Evolutionary conservation across 37 sponge, comb jelly and placozoan species (phyloP).

Genomic region (Tethya wilhelma): DNA sequence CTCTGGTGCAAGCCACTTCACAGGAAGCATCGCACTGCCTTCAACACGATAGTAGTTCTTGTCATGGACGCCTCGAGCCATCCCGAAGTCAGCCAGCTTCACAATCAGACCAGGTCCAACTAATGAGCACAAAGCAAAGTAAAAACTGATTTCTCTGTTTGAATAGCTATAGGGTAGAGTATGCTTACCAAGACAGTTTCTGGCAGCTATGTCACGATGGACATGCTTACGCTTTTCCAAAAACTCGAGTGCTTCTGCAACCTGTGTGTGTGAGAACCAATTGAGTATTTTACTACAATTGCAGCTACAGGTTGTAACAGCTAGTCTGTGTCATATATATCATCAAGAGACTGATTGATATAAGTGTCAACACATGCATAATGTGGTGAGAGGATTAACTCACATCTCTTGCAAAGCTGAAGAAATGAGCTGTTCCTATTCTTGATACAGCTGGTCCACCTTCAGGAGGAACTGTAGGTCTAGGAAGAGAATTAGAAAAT

Average conservation of each 20-base stretch:
- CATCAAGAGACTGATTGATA: no score
- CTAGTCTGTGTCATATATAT: no score
- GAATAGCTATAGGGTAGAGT: not conserved
- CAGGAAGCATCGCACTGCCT: conserved; percentile 49
- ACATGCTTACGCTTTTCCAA: conserved; percentile 39
- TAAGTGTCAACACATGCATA: no score
- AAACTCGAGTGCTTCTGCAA: conserved; percentile 54
- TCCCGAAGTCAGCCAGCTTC: conserved; percentile 75
- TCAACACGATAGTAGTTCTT: conserved; percentile 44
- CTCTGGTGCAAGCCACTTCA: conserved; percentile 69
- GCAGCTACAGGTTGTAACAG: no score
- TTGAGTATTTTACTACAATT: no score
- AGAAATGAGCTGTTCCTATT: conserved; percentile 22
- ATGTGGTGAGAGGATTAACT: not conserved
- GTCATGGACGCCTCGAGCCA: conserved; percentile 42
- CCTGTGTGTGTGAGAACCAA: conserved; percentile 20
- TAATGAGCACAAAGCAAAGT: not conserved
- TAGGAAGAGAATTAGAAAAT: no score
- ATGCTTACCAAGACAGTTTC: conserved; percentile 65
- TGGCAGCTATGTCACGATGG: conserved; percentile 67
- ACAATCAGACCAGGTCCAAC: conserved; percentile 46
- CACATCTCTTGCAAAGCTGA: conserved; percentile 55
- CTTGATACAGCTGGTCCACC: not conserved
- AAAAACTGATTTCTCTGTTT: not conserved
- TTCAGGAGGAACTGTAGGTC: not conserved